phyloP scores from a whole-genome alignment of 2,797 vertebrate genomes.

The Adrianichthys oophorus region DNA sequence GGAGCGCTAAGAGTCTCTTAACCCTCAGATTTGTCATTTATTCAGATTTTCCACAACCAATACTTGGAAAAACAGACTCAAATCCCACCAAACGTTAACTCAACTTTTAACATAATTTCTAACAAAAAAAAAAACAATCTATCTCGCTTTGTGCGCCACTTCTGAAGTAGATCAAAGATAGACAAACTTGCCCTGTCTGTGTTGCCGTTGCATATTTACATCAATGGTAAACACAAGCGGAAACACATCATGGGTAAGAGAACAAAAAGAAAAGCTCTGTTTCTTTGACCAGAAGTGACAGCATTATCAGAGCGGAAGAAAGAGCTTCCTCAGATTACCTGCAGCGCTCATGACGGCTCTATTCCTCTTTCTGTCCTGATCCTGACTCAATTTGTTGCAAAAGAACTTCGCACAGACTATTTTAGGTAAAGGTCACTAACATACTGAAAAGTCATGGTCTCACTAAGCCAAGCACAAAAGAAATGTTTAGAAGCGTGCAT shows the following conservation, averaged over 20 bases:
- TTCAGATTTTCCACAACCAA: too few species aligned
- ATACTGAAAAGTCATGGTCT: not conserved
- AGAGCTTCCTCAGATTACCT: conserved; percentile 21
- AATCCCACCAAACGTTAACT: too few species aligned
- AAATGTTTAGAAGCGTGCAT: conserved; percentile 16
- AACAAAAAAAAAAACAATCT: conserved; percentile 7
- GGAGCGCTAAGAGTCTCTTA: too few species aligned
- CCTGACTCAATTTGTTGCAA: conserved; percentile 17
- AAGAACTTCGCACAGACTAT: conserved; percentile 18
- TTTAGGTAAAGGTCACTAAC: conserved; percentile 30
- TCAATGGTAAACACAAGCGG: conserved; percentile 43
- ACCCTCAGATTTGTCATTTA: too few species aligned
- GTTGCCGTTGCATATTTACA: conserved; percentile 43
- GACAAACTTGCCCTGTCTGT: conserved; percentile 36
- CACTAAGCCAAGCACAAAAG: conserved; percentile 15
- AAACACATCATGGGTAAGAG: conserved; percentile 37
- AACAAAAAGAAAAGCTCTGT: conserved; percentile 7
- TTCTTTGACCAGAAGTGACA: conserved; percentile 43
- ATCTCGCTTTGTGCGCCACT: conserved; percentile 18
- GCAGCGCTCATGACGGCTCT: conserved; percentile 15
- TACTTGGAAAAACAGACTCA: too few species aligned
- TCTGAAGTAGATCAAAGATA: conserved; percentile 38
- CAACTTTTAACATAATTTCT: too few species aligned
- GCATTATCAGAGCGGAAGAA: conserved; percentile 19
- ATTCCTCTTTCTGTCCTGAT: conserved; percentile 22